Evolutionary conservation across 2,113 vertebrate genomes (phyloP), one percentile per base, ranked within the genome.

Genomic region (Ammodramus savannarum): DNA sequence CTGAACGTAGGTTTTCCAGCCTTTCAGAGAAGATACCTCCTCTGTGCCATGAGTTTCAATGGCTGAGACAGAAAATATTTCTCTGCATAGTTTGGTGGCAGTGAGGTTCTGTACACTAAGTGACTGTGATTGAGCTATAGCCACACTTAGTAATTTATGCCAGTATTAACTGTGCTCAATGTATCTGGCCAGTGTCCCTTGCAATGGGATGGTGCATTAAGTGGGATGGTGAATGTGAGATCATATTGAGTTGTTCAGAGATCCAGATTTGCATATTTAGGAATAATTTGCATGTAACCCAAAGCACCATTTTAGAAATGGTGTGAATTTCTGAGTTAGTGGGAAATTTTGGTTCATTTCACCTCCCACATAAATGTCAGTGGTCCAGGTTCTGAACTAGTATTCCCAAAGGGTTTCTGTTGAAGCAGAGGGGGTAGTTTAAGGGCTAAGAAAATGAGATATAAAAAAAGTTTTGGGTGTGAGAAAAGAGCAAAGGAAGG

Each of bases 271-370:
- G n/a, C 68, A 39, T 94, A 76, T 76, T 95, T 95, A 67, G 83
- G 75, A 87, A 89, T 83, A 85, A 76, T 80, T 85, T 89, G 49
- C 71, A 62, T 66, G 49, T 73, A 91, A 85, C 34, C 32, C 67
- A 85, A 87, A 91, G 44, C 54, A 87, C 26, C 13, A 8, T 85
- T 95, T 91, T 80, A 89, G 75, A 93, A 93, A 87, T 46, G 26
- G 46, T 63, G 41, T 82, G 59, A 77, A 80, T 83, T 89, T 93
- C 71, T 49, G 41, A 89, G 54, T 76, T 91, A 82, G 78, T 66
- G 34, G 63, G 80, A 91, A 76, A 29, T 63, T 96, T 81, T 86
- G 76, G 68, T 62, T 90, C 43, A 17, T 90, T 94, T 93, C 83
- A 83, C 69, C 59, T 89, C 84, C 84, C 46, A 91, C 87, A 21